phyloP scores from a whole-genome alignment of 2,113 vertebrate species.

The Pelecanoides urinatrix region DNA sequence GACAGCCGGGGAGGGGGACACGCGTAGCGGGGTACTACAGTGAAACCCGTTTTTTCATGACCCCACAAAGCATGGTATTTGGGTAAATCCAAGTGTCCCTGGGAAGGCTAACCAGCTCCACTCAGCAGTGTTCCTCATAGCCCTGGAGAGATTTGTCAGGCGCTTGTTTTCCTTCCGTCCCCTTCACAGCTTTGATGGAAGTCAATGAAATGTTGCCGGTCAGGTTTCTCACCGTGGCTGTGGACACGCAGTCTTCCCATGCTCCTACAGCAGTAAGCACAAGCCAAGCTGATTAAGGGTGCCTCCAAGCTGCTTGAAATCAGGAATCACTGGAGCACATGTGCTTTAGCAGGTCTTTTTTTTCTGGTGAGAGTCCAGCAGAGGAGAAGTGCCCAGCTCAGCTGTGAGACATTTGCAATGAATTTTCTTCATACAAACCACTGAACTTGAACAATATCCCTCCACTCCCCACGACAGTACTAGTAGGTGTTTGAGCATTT shows the following conservation, averaged over 20 bases:
- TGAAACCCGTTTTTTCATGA: neutral
- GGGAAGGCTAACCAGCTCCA: neutral
- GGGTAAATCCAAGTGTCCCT: neutral
- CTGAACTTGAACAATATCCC: neutral
- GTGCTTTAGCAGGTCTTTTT: neutral
- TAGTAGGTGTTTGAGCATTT: neutral
- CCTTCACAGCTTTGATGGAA: neutral
- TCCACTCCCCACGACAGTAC: neutral
- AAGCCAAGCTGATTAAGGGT: neutral
- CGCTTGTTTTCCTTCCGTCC: neutral
- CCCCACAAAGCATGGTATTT: neutral
- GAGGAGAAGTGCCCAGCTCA: neutral
- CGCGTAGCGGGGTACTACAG: rapidly evolving
- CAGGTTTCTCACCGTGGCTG: neutral
- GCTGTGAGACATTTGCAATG: neutral
- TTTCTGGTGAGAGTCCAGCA: neutral
- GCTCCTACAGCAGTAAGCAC: neutral
- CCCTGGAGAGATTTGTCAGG: neutral
- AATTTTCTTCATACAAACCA: neutral
- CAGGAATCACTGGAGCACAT: neutral
- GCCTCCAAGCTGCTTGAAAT: neutral
- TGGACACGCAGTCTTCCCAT: neutral
- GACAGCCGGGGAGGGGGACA: neutral
- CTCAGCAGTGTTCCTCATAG: neutral
- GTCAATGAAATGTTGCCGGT: neutral